Conservation (phyloP, 1,140 invertebrate species). For the Trichomalopsis sarcophagae region DNA sequence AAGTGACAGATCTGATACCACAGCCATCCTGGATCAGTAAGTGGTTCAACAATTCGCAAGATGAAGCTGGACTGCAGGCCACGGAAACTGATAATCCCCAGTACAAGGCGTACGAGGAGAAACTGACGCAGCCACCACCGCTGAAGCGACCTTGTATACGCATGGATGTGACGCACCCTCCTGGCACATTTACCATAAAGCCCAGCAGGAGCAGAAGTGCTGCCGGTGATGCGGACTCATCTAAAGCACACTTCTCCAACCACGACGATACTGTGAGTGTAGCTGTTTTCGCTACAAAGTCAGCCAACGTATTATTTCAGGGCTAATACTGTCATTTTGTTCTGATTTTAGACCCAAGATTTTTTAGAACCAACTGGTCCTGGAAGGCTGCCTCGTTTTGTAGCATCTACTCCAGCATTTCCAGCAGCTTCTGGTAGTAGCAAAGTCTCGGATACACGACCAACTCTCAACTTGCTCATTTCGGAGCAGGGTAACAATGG, state of each 20-base stretch:
- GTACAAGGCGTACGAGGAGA: slow-evolving; percentile 62
- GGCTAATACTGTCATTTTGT: neutral
- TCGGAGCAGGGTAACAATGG: slow-evolving; percentile 68
- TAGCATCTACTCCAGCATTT: slow-evolving; percentile 68
- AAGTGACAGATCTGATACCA: slow-evolving; percentile 71
- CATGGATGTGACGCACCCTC: slow-evolving; percentile 71
- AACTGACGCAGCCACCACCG: slow-evolving; percentile 63
- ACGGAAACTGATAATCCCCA: slow-evolving; percentile 58
- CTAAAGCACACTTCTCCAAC: slow-evolving; percentile 57
- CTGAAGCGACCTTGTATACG: slow-evolving; percentile 69
- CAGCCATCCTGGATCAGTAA: slow-evolving; percentile 72
- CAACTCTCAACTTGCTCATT: slow-evolving; percentile 63
- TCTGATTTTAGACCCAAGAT: slow-evolving; percentile 62
- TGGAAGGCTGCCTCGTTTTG: slow-evolving; percentile 64
- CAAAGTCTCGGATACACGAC: slow-evolving; percentile 57
- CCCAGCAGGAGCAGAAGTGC: slow-evolving; percentile 54
- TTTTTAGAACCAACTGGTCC: slow-evolving; percentile 64
- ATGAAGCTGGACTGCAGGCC: slow-evolving; percentile 56
- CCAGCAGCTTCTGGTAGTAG: slow-evolving; percentile 57
- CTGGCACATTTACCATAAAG: slow-evolving; percentile 70
- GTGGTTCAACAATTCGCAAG: slow-evolving; percentile 70
- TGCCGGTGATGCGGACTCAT: slow-evolving; percentile 55
- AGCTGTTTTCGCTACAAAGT: neutral
- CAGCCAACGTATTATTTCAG: neutral
- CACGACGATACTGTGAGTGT: slow-evolving; percentile 54